Conservation (phyloP, 2,797 vertebrate species). For the Pterois miles region DNA sequence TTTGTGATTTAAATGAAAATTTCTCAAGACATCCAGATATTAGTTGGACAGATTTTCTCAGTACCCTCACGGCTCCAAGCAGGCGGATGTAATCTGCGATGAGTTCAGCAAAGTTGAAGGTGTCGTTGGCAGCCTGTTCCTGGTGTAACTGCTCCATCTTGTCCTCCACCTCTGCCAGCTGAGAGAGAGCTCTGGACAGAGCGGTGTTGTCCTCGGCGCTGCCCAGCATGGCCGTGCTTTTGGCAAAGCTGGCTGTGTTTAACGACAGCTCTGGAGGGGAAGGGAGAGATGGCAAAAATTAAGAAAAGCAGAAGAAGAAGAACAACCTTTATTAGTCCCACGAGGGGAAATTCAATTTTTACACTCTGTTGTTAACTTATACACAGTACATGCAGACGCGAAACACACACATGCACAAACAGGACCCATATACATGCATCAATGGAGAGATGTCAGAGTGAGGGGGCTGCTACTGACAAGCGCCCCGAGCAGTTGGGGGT, state of each 20-base stretch:
- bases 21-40: not conserved
- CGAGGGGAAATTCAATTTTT: too few relatives aligned
- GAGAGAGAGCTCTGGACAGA: conserved; percentile 93
- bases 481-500: too few relatives aligned
- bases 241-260: conserved; percentile 95
- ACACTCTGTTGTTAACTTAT: too few relatives aligned
- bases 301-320: too few relatives aligned
- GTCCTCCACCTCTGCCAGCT: conserved; percentile 98
- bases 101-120: conserved; percentile 93
- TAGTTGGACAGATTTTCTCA: not conserved
- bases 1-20: not conserved
- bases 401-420: too few relatives aligned
- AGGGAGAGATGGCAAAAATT: not conserved
- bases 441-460: too few relatives aligned
- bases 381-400: too few relatives aligned
- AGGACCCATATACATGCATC: too few relatives aligned
- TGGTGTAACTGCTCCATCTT: conserved; percentile 97
- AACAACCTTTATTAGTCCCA: too few relatives aligned
- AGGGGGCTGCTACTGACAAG: too few relatives aligned
- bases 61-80: conserved; percentile 91
- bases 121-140: conserved; percentile 93
- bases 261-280: conserved; percentile 83
- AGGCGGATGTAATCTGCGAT: conserved; percentile 96
- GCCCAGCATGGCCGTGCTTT: conserved; percentile 97
- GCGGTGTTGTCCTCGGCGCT: conserved; percentile 98